phyloP scores from a whole-genome alignment of 92 coral and sea anemone species.

The Zoanthus sociatus region DNA sequence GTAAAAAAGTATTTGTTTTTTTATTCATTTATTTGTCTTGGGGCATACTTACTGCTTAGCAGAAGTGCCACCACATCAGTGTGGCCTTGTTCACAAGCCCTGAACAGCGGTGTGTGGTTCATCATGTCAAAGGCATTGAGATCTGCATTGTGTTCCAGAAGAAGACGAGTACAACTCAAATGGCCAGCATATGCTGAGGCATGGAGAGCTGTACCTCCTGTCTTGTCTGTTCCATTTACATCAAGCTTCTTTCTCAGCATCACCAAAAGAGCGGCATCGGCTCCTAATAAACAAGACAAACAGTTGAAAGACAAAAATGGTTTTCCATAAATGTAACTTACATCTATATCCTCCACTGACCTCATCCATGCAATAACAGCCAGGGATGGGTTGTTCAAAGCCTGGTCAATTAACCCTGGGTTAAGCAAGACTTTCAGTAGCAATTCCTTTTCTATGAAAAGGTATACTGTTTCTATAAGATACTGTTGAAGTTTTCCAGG shows the following conservation, averaged over 20 bases:
- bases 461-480: too few relatives aligned
- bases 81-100: constrained; percentile 97
- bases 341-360: too few relatives aligned
- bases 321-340: too few relatives aligned
- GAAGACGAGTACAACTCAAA: constrained; percentile 73
- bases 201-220: constrained; percentile 92
- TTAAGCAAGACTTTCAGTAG: not conserved
- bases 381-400: too few relatives aligned
- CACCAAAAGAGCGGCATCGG: constrained; percentile 66
- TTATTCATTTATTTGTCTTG: too few relatives aligned
- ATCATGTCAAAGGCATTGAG: constrained; percentile 79
- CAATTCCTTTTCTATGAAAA: too few relatives aligned
- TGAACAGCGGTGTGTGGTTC: constrained; percentile 89
- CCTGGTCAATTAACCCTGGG: not conserved
- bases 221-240: constrained; percentile 80
- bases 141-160: constrained; percentile 75
- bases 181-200: constrained; percentile 90
- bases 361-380: too few relatives aligned
- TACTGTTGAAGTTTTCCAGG: too few relatives aligned
- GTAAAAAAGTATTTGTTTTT: too few relatives aligned
- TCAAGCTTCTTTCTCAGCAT: constrained; percentile 81
- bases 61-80: constrained; percentile 74
- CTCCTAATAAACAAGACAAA: constrained; percentile 40
- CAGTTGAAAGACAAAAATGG: too few relatives aligned
- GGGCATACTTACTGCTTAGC: constrained; percentile 63